Conservation (phyloP, 2,113 vertebrate genomes). For the Cyphomyrus discorhynchus region DNA sequence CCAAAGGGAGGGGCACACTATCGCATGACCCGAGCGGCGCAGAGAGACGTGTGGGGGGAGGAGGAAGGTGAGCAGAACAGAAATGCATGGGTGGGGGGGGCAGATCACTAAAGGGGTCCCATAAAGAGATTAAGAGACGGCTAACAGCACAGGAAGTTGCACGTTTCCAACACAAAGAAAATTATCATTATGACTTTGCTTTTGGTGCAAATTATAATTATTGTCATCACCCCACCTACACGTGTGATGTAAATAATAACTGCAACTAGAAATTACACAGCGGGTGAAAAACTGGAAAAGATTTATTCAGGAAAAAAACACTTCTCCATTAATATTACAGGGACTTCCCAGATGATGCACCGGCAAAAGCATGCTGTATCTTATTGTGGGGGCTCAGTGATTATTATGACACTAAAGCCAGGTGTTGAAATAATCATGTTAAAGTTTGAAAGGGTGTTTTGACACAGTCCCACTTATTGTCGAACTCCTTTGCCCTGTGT, state of each 20-base stretch:
- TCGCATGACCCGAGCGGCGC: background rate
- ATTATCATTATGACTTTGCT: background rate
- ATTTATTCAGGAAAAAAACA: background rate
- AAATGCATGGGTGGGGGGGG: background rate
- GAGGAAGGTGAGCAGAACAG: background rate
- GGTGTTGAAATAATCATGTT: background rate
- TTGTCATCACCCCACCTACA: background rate
- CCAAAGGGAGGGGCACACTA: background rate
- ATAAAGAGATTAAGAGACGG: background rate
- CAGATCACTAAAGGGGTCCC: background rate
- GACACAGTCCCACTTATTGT: background rate
- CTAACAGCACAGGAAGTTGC: background rate
- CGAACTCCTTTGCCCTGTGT: background rate
- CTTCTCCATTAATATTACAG: background rate
- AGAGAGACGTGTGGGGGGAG: background rate
- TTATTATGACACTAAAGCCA: background rate
- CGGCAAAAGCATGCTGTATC: background rate
- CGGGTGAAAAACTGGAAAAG: background rate
- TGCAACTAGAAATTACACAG: background rate
- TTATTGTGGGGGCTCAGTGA: background rate
- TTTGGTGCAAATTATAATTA: background rate
- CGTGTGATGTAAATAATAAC: background rate
- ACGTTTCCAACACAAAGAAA: background rate
- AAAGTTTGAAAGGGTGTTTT: background rate
- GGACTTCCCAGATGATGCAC: background rate